Evolutionary conservation across 2,113 vertebrate species (phyloP).

Genomic region (Neodon shergylaensis): DNA sequence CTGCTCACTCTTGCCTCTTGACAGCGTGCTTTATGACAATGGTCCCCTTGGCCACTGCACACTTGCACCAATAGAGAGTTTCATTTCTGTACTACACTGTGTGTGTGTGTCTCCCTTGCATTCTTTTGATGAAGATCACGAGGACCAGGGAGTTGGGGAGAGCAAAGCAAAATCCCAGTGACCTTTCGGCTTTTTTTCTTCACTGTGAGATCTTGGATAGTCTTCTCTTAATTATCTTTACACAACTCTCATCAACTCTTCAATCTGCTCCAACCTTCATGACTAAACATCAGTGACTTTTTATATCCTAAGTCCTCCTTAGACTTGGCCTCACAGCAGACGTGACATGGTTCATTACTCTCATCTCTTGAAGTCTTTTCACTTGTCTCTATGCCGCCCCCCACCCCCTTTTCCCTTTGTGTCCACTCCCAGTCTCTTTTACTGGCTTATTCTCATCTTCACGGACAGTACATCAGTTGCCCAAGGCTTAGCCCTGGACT

Average conservation of each 20-base stretch:
- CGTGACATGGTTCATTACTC: background rate
- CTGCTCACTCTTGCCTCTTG: no score
- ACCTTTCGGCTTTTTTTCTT: background rate
- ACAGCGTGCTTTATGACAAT: background rate
- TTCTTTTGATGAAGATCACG: background rate
- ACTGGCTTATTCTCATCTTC: background rate
- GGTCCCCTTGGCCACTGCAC: background rate
- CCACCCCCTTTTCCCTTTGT: background rate
- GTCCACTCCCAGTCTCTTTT: background rate
- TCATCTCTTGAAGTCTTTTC: background rate
- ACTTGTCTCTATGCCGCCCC: background rate
- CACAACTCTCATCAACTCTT: no score
- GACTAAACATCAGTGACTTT: background rate
- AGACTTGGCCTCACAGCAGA: constrained; percentile 14
- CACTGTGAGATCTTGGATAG: background rate
- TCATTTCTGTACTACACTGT: no score
- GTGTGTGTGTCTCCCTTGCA: background rate
- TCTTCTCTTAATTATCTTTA: background rate
- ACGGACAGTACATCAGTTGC: background rate
- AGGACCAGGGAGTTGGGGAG: background rate
- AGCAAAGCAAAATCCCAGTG: background rate
- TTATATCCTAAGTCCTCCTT: background rate
- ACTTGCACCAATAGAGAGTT: background rate
- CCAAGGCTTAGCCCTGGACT: background rate
- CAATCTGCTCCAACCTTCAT: background rate